Conservation (phyloP, 1,140 invertebrate species). For the Bradynema listronoti region DNA sequence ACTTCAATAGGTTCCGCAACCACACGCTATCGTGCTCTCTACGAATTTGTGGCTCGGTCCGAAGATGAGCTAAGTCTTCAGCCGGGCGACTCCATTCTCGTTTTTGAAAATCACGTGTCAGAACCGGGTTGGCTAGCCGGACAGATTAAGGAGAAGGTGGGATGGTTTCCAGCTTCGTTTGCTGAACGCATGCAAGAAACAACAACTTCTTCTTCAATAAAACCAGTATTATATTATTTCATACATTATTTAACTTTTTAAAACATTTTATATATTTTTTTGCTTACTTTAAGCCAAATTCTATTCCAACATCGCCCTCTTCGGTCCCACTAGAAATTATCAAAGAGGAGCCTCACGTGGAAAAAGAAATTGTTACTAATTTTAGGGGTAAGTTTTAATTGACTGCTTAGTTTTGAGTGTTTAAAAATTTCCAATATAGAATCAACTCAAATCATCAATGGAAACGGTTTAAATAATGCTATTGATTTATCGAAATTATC, state of each 20-base stretch:
- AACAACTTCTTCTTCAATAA: slow-evolving; percentile 1
- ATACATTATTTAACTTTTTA: neutral
- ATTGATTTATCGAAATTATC: neutral
- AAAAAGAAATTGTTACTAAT: too few relatives aligned
- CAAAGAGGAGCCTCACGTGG: slow-evolving; percentile 43
- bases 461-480: slow-evolving; percentile 1
- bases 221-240: slow-evolving; percentile 4
- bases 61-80: slow-evolving; percentile 86
- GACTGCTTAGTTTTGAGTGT: slow-evolving; percentile 21
- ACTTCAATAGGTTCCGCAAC: neutral
- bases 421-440: too few relatives aligned
- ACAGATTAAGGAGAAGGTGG: slow-evolving; percentile 61
- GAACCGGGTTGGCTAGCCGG: slow-evolving; percentile 96
- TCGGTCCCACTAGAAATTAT: slow-evolving; percentile 49
- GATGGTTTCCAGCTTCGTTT: slow-evolving; percentile 96
- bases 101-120: slow-evolving; percentile 74
- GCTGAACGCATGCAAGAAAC: slow-evolving; percentile 69
- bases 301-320: slow-evolving; percentile 49
- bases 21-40: slow-evolving; percentile 73
- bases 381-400: slow-evolving; percentile 15
- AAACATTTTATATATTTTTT: neutral
- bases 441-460: too few relatives aligned
- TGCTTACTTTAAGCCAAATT: neutral
- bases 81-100: slow-evolving; percentile 84
- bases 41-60: slow-evolving; percentile 84